A percentile compares a stretch with the other conserved stretches of the same genome.
phyloP scores from a whole-genome alignment of 2,797 vertebrate genomes.

The Typhlichthys eigenmanni region DNA sequence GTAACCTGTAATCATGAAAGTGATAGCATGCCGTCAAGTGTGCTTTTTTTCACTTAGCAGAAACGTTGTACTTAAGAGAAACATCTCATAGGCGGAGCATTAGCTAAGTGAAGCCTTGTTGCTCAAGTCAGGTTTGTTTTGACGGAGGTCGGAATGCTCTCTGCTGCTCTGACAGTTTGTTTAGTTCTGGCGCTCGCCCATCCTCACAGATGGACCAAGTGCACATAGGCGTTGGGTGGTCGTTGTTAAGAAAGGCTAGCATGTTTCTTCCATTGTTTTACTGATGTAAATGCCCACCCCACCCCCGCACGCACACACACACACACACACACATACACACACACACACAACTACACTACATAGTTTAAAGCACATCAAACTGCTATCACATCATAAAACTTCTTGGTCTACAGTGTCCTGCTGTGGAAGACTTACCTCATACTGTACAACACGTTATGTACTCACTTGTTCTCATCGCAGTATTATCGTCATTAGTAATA shows the following conservation, averaged over 20 bases:
- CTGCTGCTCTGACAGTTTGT: slow-evolving; percentile 41
- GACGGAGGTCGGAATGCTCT: slow-evolving; percentile 27
- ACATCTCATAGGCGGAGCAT: not conserved
- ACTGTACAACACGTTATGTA: no score
- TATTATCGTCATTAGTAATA: no score
- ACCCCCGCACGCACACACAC: no score
- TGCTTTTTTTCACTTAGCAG: not conserved
- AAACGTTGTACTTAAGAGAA: slow-evolving; percentile 3
- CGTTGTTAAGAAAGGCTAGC: slow-evolving; percentile 6
- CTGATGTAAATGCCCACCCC: not conserved
- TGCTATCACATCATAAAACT: slow-evolving; percentile 3
- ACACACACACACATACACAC: no score
- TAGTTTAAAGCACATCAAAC: no score
- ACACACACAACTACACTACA: not conserved
- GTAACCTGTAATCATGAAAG: slow-evolving; percentile 7
- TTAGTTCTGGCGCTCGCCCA: slow-evolving; percentile 31
- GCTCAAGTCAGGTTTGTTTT: slow-evolving; percentile 45
- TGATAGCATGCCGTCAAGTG: not conserved
- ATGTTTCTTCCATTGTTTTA: slow-evolving; percentile 10
- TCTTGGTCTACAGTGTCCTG: not conserved
- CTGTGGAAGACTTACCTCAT: no score
- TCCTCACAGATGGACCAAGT: slow-evolving; percentile 28
- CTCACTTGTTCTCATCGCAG: no score
- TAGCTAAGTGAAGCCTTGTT: slow-evolving; percentile 34
- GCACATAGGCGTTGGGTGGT: slow-evolving; percentile 35